Evolutionary conservation across 2,888 invertebrate species (phyloP).

Genomic region (Malacosoma neustria): DNA sequence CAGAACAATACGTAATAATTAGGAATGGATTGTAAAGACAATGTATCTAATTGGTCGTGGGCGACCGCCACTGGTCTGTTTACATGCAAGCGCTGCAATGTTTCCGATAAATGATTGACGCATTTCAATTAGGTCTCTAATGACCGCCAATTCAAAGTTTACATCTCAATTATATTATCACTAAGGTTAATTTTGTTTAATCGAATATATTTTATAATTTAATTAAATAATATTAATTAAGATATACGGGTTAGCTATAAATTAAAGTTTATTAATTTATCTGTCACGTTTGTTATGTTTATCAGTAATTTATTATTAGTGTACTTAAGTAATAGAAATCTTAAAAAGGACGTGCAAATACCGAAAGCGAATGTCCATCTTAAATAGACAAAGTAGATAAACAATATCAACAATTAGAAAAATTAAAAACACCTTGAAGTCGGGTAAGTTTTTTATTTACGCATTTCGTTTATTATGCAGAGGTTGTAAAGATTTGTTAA

Average conservation of each 20-base stretch:
- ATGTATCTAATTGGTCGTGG: conserved; percentile 52
- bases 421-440: too few species aligned
- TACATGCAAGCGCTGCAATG: conserved; percentile 16
- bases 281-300: not conserved
- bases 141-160: not conserved
- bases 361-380: too few species aligned
- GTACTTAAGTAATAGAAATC: too few species aligned
- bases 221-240: not conserved
- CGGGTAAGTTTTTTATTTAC: too few species aligned
- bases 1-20: conserved; percentile 36
- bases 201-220: not conserved
- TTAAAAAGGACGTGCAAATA: too few species aligned
- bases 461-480: too few species aligned
- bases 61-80: conserved; percentile 22
- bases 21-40: conserved; percentile 41
- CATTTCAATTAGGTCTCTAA: conserved; percentile 9
- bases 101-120: not conserved
- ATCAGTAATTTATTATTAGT: too few species aligned
- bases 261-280: not conserved
- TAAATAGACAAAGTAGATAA: too few species aligned
- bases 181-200: not conserved
- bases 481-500: too few species aligned
- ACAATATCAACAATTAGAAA: too few species aligned
- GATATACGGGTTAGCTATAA: not conserved
- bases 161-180: not conserved